Percentiles rank a stretch among this genome's conserved stretches.
These are phyloP conservation scores for Leuciscus idus DNA, from an alignment of 2,113 vertebrate species.

Conservation along the genomic window DNA sequence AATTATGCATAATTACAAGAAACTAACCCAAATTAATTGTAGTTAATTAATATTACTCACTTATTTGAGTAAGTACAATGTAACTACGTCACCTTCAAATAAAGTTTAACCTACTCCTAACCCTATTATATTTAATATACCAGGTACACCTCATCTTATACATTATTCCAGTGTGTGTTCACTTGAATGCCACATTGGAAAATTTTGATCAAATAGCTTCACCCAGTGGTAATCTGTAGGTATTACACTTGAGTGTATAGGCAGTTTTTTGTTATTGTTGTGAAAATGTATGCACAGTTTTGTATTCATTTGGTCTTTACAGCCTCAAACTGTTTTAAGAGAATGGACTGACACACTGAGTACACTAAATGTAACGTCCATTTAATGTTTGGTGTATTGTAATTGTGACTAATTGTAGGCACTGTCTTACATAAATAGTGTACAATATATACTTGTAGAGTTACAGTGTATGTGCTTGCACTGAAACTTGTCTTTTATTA, in stretches of 20 bases:
- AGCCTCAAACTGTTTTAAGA: neutral
- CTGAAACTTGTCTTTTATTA: slow-evolving; percentile 10
- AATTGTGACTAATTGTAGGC: neutral
- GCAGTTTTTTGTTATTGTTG: neutral
- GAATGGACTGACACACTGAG: neutral
- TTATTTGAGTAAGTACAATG: no score
- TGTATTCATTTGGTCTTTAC: neutral
- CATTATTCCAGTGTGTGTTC: neutral
- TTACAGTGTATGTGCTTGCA: neutral
- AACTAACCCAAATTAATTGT: no score
- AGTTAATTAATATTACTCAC: no score
- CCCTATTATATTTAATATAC: neutral
- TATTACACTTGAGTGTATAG: slow-evolving; percentile 7
- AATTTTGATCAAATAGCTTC: slow-evolving; percentile 12
- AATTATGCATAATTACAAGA: no score
- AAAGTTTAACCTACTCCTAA: neutral
- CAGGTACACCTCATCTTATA: neutral
- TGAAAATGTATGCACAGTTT: neutral
- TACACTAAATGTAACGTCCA: neutral
- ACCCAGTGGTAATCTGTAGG: slow-evolving; percentile 29
- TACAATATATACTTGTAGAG: neutral
- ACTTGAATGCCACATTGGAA: neutral
- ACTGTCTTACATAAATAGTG: neutral
- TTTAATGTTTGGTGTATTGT: slow-evolving; percentile 1
- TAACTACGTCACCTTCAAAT: no score